Evolutionary conservation across 2,113 vertebrate genomes (phyloP).

Genomic region (Gadus macrocephalus): DNA sequence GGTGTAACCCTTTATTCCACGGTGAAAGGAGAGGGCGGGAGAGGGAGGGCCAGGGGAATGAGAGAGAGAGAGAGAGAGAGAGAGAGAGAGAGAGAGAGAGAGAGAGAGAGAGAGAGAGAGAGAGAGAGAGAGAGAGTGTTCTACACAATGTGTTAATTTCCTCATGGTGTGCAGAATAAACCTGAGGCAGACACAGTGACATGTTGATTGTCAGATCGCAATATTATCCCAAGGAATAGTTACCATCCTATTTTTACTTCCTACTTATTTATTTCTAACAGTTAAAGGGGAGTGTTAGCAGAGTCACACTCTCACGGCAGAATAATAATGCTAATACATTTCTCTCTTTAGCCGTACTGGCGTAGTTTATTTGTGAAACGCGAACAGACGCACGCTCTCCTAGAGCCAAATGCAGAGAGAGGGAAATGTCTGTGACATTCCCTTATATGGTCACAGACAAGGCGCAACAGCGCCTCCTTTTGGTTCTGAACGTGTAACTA

Average conservation of each 20-base stretch:
- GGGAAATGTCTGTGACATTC: too few species aligned
- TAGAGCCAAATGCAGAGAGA: too few species aligned
- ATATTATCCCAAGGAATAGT: background rate
- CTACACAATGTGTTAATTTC: background rate
- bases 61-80: slow-evolving; percentile 2
- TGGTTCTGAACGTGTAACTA: too few species aligned
- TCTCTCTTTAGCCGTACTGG: too few species aligned
- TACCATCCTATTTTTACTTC: background rate
- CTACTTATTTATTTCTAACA: too few species aligned
- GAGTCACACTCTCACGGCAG: too few species aligned
- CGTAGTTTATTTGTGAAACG: too few species aligned
- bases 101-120: slow-evolving; percentile 29
- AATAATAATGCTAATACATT: too few species aligned
- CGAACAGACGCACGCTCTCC: too few species aligned
- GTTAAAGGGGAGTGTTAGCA: too few species aligned
- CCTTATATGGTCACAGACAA: too few species aligned
- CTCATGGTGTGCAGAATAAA: background rate
- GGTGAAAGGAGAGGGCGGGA: slow-evolving; percentile 28
- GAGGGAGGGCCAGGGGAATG: background rate
- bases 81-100: slow-evolving; percentile 10
- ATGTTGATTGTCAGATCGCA: background rate
- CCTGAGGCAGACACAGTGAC: background rate
- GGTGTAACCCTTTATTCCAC: slow-evolving; percentile 74
- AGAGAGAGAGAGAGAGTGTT: slow-evolving; percentile 7
- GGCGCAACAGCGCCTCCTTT: too few species aligned